phyloP scores from a whole-genome alignment of 2,888 invertebrate genomes.

The Muscina levida region DNA sequence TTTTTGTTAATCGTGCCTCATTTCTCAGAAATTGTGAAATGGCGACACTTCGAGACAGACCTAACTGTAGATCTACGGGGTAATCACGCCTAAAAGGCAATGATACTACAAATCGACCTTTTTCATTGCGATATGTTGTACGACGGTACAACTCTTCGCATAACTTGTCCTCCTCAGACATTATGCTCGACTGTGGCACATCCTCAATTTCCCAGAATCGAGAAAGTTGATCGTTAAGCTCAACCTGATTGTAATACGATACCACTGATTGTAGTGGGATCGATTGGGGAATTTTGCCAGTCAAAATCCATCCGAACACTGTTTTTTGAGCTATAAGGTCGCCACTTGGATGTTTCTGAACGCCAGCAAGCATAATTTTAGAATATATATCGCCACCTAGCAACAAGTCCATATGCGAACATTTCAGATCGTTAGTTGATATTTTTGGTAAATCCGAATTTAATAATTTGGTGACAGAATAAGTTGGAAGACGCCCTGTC shows the following conservation, averaged over 20 bases:
- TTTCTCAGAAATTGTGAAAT: constrained; percentile 13
- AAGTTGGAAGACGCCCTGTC: too few relatives aligned
- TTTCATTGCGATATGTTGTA: neutral
- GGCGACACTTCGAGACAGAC: neutral
- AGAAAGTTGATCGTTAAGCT: constrained; percentile 25
- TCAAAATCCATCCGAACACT: neutral
- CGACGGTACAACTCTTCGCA: neutral
- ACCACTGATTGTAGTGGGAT: neutral
- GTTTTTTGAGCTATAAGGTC: neutral
- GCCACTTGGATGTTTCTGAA: too few relatives aligned
- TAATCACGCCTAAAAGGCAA: neutral
- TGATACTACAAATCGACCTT: neutral
- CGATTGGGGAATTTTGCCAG: neutral
- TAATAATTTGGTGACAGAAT: too few relatives aligned
- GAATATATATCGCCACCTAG: neutral
- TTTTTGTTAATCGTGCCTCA: neutral
- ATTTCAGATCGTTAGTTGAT: too few relatives aligned
- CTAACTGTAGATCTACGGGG: neutral
- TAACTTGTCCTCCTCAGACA: neutral
- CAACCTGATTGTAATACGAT: constrained; percentile 21
- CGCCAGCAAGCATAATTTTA: neutral
- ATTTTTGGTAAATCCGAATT: too few relatives aligned
- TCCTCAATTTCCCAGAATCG: neutral
- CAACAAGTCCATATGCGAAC: neutral
- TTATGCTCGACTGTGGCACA: neutral